Evolutionary conservation across 2,888 invertebrate species (phyloP).

Genomic region (Scaptodrosophila latifasciaeformis): DNA sequence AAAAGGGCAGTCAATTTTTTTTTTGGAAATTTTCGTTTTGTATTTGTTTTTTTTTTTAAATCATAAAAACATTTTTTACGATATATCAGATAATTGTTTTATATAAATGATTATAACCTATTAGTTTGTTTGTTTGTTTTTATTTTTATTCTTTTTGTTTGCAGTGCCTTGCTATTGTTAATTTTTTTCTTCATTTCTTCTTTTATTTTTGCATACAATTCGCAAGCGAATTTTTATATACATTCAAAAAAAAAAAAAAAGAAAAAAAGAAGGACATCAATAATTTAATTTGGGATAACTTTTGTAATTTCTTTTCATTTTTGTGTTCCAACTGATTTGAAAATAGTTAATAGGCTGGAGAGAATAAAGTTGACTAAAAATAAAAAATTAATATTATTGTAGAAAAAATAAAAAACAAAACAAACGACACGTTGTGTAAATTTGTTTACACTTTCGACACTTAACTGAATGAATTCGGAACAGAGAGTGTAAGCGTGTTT

Average conservation of each 20-base stretch:
- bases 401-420: conserved; percentile 5
- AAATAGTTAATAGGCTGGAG: too few relatives aligned
- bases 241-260: conserved; percentile 48
- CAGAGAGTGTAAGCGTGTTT: not conserved
- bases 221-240: conserved; percentile 47
- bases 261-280: too few relatives aligned
- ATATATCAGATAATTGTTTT: conserved; percentile 52
- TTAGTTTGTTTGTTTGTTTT: too few relatives aligned
- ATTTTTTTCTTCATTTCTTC: too few relatives aligned
- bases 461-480: conserved; percentile 16
- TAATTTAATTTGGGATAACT: too few relatives aligned
- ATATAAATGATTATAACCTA: conserved; percentile 59
- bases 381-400: too few relatives aligned
- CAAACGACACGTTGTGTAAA: conserved; percentile 19
- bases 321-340: too few relatives aligned
- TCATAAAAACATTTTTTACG: conserved; percentile 67
- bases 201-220: conserved; percentile 49
- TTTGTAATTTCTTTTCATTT: not conserved
- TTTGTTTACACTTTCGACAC: conserved; percentile 29
- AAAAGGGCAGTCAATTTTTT: too few relatives aligned
- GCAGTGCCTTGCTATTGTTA: conserved; percentile 52
- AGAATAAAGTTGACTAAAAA: too few relatives aligned
- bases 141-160: too few relatives aligned
- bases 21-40: conserved; percentile 25
- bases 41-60: conserved; percentile 54